These are phyloP conservation scores for Drosophila fungiperda DNA, from an alignment of 2,888 invertebrate genomes.

Conservation along the genomic window DNA sequence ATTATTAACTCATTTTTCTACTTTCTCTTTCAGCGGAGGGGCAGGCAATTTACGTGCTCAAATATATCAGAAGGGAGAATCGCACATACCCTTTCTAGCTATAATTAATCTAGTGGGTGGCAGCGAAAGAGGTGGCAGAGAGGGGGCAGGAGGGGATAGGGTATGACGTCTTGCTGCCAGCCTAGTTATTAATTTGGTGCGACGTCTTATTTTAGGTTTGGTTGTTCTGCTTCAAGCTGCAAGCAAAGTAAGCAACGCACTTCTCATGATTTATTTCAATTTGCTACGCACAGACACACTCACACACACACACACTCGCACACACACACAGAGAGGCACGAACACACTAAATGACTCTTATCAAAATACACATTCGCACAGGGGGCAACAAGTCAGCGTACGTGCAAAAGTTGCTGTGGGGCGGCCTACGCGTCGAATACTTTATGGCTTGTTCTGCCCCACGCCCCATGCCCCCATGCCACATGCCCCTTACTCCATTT, in stretches of 20 bases:
- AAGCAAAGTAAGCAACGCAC: slow-evolving; percentile 58
- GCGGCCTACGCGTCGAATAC: slow-evolving; percentile 57
- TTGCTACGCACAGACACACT: slow-evolving; percentile 50
- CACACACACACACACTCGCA: slow-evolving; percentile 16
- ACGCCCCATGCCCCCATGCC: not conserved
- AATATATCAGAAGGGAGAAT: slow-evolving; percentile 39
- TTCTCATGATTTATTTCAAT: slow-evolving; percentile 79
- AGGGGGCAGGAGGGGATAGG: not conserved
- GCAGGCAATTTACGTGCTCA: slow-evolving; percentile 47
- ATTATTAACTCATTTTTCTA: slow-evolving; percentile 61
- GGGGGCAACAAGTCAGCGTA: slow-evolving; percentile 62
- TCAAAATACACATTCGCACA: slow-evolving; percentile 41
- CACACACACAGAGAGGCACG: slow-evolving; percentile 10
- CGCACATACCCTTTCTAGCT: slow-evolving; percentile 22
- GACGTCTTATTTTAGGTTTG: slow-evolving; percentile 27
- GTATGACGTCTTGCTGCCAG: slow-evolving; percentile 40
- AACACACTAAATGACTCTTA: slow-evolving; percentile 58
- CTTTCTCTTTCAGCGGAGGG: slow-evolving; percentile 1
- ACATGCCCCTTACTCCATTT: slow-evolving; percentile 9
- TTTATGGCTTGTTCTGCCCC: slow-evolving; percentile 24
- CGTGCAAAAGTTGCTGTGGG: slow-evolving; percentile 56
- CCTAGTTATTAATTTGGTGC: slow-evolving; percentile 61
- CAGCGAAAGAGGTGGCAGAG: not conserved
- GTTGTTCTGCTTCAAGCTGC: slow-evolving; percentile 16
- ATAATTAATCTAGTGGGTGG: slow-evolving; percentile 61